Evolutionary conservation across 2,888 invertebrate species (phyloP), one percentile per base, ranked within the genome.

Genomic region (Zygogramma bicolorata): DNA sequence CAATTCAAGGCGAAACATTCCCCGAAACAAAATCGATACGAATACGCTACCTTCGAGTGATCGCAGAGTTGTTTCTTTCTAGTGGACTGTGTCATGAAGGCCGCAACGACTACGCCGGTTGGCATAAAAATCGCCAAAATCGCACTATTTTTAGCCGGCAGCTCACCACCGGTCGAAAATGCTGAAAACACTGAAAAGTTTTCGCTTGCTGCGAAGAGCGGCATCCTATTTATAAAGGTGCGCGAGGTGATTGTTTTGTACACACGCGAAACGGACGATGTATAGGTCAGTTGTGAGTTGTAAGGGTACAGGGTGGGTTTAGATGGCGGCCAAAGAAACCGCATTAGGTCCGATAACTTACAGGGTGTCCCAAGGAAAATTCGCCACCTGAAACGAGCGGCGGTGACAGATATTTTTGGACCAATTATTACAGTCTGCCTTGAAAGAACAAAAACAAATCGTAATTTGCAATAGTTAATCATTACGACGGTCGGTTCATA

Each of bases 191-290:
- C 76, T 71, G 77, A 77, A 77, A 77, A 77, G 72, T 75, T 79
- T 77, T 74, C 74, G 73, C 71, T 74, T 76, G 69, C 53, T 74
- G 72, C 77, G 70, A 71, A 72, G 77, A 71, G 65, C 78, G 77
- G 76, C 75, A 77, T 78, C 72, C 80, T 80, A 80, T 80, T 80
- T 79, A 80, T 53, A 74, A 76, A 80, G 79, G 80, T 79, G 80
- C 80, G 79, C 80, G 80, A 69, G 75, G 27, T 40, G 74, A 80
- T 74, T 79, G 73, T 79, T 77, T 73, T 71, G 70, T 70, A 76
- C 75, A 76, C 73, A 73, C 70, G 74, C 75, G 65, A 68, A 71
- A 40, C 60, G 72, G 70, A 71, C 75, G 73, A 71, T 34, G 76
- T 76, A 63, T 70, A 79, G 77, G 76, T 79, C 78, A 77, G 74